A percentile compares a stretch with the other conserved stretches of the same genome.
phyloP scores from a whole-genome alignment of 2,113 vertebrate genomes.

The Trichomycterus rosablanca region DNA sequence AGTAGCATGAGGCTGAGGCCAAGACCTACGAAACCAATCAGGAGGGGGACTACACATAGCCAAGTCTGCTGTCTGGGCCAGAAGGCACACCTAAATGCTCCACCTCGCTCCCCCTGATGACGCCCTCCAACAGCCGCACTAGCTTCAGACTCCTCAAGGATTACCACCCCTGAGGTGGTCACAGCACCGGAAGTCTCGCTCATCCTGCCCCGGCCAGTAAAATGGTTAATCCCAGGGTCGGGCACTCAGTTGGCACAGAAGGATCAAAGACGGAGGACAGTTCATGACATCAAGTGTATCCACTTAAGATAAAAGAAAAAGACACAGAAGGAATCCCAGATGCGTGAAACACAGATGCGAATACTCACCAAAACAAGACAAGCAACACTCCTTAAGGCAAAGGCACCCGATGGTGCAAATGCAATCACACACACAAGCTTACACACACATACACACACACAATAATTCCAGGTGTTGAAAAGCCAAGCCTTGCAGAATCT shows the following conservation, averaged over 20 bases:
- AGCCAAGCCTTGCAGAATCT: slow-evolving; percentile 35
- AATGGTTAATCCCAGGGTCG: slow-evolving; percentile 56
- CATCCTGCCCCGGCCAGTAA: slow-evolving; percentile 60
- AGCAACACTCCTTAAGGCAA: slow-evolving; percentile 26
- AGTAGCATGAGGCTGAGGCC: slow-evolving; percentile 90
- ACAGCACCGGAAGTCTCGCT: slow-evolving; percentile 67
- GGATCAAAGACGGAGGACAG: slow-evolving; percentile 10
- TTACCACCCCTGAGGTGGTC: slow-evolving; percentile 75
- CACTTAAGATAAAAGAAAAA: slow-evolving; percentile 22
- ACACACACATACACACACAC: slow-evolving; percentile 46
- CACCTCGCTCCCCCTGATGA: slow-evolving; percentile 68
- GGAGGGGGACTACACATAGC: slow-evolving; percentile 85
- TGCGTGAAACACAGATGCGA: slow-evolving; percentile 27
- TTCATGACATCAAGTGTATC: slow-evolving; percentile 36
- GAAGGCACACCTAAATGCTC: slow-evolving; percentile 78
- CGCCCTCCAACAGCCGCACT: slow-evolving; percentile 62
- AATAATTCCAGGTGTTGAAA: slow-evolving; percentile 41
- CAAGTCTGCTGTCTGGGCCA: slow-evolving; percentile 93
- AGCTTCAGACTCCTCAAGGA: slow-evolving; percentile 71
- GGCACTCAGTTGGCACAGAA: slow-evolving; percentile 40
- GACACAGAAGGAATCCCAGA: slow-evolving; percentile 7
- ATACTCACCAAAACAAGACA: slow-evolving; percentile 46
- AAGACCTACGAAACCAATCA: slow-evolving; percentile 87
- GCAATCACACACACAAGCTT: slow-evolving; percentile 28
- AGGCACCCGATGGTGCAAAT: slow-evolving; percentile 49